Percentiles rank a stretch among this genome's conserved stretches.
phyloP scores from a whole-genome alignment of 2,113 vertebrate species.

The Acrocephalus arundinaceus region DNA sequence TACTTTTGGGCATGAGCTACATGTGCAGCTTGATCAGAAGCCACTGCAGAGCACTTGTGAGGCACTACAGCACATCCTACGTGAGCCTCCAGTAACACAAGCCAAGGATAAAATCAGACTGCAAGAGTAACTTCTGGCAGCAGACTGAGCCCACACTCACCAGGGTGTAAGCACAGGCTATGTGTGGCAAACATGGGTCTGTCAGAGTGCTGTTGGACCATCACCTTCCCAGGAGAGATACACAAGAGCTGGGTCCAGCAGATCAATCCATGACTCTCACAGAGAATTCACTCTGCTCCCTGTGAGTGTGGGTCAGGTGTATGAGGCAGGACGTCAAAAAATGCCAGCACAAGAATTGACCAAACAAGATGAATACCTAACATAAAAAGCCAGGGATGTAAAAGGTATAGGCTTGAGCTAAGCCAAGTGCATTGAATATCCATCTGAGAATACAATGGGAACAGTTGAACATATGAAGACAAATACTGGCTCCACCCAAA shows the following conservation, averaged over 20 bases:
- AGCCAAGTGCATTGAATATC: not conserved
- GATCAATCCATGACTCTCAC: not conserved
- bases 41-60: not conserved
- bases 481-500: not conserved
- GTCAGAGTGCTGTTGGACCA: not conserved
- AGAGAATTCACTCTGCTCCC: not conserved
- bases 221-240: not conserved
- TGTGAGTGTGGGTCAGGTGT: not conserved
- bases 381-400: not conserved
- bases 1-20: not conserved
- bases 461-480: not conserved
- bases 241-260: not conserved
- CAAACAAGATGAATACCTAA: not conserved
- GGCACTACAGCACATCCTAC: not conserved
- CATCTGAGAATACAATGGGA: not conserved
- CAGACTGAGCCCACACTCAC: not conserved
- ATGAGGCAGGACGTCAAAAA: not conserved
- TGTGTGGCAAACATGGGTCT: not conserved
- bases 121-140: not conserved
- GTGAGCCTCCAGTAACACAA: not conserved
- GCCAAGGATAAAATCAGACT: not conserved
- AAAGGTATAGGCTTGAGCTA: not conserved
- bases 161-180: not conserved
- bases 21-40: not conserved
- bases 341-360: not conserved